Evolutionary conservation across 2,113 vertebrate genomes (phyloP).

Genomic region (Apteryx mantelli): DNA sequence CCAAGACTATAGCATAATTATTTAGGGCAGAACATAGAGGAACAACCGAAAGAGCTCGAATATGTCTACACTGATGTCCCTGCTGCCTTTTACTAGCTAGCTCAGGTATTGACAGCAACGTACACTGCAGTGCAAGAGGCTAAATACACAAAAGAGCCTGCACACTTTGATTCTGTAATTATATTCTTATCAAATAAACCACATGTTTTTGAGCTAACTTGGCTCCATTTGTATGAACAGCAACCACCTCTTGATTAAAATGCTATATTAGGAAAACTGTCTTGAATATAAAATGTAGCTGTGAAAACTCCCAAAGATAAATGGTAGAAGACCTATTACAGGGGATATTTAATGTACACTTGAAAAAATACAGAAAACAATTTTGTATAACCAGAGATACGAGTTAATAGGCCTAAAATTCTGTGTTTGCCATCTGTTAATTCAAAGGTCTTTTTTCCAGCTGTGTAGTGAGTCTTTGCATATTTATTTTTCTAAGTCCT

Average conservation of each 20-base stretch:
- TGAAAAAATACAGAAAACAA: not conserved
- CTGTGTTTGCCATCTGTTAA: not conserved
- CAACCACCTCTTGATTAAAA: not conserved
- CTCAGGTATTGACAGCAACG: not conserved
- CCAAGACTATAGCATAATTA: not conserved
- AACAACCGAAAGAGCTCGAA: not conserved
- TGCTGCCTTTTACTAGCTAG: not conserved
- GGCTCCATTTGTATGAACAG: not conserved
- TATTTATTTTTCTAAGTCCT: conserved; percentile 19
- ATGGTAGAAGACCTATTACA: not conserved
- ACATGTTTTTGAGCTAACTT: not conserved
- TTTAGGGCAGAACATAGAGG: not conserved
- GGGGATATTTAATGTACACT: not conserved
- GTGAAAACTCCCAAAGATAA: not conserved
- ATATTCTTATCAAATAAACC: not conserved
- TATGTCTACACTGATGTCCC: not conserved
- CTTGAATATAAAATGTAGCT: not conserved
- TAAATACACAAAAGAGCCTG: not conserved
- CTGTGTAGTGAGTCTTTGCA: not conserved
- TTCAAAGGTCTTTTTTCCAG: not conserved
- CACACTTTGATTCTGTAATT: not conserved
- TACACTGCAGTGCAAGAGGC: not conserved
- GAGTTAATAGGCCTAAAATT: conserved; percentile 5
- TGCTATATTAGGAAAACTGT: not conserved
- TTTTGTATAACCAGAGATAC: not conserved